Base-by-base conservation (phyloP, 2,113 vertebrate species). In the Girardinichthys multiradiatus region DNA sequence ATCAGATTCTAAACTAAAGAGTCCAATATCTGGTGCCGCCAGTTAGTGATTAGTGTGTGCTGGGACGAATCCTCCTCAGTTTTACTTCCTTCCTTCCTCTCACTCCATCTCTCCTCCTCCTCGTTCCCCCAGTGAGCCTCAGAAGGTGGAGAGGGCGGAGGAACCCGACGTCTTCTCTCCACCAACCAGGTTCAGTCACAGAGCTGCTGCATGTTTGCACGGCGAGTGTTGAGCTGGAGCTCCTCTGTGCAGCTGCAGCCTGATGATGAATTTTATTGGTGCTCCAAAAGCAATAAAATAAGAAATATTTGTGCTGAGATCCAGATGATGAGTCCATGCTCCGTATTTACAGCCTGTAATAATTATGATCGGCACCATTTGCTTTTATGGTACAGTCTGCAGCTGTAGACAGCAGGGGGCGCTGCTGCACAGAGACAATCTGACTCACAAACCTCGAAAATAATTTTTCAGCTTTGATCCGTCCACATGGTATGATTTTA, bases 151-250 rank as follows among this genome's bases (percentile, higher is more conserved):
- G 84, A 90, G 88, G 80, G 21, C 80, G n/a, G 82, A 90, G 54
- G 93, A 94, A 48, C 87, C 93, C 1, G 93, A 95, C 57, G 94
- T 94, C 90, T 95, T 95, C 89, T 91, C 90, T 79, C 91, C 91
- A 75, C 87, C 86, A 0, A 83, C 57, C 92, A 94, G 94, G 94
- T 95, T 89, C 74, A 85, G 76, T 83, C 60, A 9, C 57, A 4
- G 3, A 8, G 21, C 2, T 77, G 90, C 89, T 79, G 90, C 89
- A 90, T 91, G 90, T 37, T 82, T 79, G 80, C 72, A 54, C 71
- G 65, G 70, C 9, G 27, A 3, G 19, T 19, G 3, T 11, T 60
- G 28, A 19, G 58, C 58, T n/a, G 19, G 21, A 54, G 48, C 42
- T 45, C 42, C 5, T 45, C 42, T 45, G 17, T 17, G 42, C 42